Conservation (phyloP, 2,888 invertebrate genomes). For the Drosophila macrothrix region DNA sequence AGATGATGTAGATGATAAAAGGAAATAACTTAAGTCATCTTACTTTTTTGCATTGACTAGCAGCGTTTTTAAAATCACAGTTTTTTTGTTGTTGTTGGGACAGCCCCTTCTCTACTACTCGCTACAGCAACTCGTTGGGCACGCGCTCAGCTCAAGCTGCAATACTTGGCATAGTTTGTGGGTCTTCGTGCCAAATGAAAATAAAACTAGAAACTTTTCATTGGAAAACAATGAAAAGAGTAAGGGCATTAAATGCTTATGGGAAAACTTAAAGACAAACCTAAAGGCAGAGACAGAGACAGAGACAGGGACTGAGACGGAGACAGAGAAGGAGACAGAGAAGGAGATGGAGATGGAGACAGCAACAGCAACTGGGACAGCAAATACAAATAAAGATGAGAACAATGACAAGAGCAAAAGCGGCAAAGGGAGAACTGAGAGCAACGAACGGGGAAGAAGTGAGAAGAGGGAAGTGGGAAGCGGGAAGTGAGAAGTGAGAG, state of each 20-base stretch:
- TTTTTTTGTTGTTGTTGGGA: neutral
- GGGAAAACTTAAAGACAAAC: slow-evolving; percentile 1
- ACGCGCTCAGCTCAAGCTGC: slow-evolving; percentile 23
- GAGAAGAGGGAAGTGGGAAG: neutral
- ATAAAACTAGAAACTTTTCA: slow-evolving; percentile 66
- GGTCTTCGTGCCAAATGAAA: slow-evolving; percentile 35
- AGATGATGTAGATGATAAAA: neutral
- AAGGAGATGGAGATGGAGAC: neutral
- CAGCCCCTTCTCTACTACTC: no score
- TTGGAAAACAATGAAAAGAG: slow-evolving; percentile 27
- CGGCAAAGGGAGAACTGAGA: neutral
- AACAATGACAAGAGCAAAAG: slow-evolving; percentile 3
- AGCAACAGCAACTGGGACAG: neutral
- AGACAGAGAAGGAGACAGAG: neutral
- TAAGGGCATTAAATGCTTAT: neutral
- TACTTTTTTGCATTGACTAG: neutral
- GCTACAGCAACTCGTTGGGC: slow-evolving; percentile 28
- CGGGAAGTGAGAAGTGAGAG: neutral
- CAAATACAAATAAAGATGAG: slow-evolving; percentile 5
- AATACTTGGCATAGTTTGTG: slow-evolving; percentile 49
- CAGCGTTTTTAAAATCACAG: neutral
- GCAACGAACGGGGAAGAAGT: neutral
- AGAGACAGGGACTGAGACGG: no score
- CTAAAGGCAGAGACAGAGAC: neutral
- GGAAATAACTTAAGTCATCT: neutral